These are phyloP conservation scores for Centropristis striata DNA, from an alignment of 2,113 vertebrate genomes.

Conservation along the genomic window DNA sequence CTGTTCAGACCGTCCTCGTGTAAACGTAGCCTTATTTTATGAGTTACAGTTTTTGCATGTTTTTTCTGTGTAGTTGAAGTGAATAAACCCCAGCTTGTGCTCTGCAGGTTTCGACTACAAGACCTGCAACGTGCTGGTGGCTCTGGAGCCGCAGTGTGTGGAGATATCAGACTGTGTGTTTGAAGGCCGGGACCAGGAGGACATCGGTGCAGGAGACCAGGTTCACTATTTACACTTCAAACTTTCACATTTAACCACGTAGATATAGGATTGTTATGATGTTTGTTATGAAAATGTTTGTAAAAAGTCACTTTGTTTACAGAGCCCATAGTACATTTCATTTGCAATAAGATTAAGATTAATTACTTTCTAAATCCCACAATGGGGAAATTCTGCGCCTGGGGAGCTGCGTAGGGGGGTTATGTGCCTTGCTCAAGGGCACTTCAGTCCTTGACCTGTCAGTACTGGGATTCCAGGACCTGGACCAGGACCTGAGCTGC, in stretches of 20 bases:
- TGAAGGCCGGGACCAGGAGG: slow-evolving; percentile 78
- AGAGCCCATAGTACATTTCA: background rate
- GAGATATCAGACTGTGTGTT: slow-evolving; percentile 85
- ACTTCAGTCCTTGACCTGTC: too few species aligned
- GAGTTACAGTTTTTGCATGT: too few species aligned
- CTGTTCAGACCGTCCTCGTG: too few species aligned
- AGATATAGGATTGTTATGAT: background rate
- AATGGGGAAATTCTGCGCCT: too few species aligned
- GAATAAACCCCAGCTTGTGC: background rate
- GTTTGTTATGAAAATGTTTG: background rate
- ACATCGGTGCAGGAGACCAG: slow-evolving; percentile 87
- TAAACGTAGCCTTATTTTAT: too few species aligned
- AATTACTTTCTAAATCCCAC: too few species aligned
- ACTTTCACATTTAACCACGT: background rate
- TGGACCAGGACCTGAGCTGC: too few species aligned
- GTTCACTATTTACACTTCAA: slow-evolving; percentile 54
- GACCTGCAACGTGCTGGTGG: slow-evolving; percentile 85
- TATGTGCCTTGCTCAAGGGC: too few species aligned
- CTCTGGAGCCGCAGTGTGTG: slow-evolving; percentile 81
- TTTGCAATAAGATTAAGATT: too few species aligned
- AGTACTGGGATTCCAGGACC: too few species aligned
- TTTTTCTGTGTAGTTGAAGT: accelerated
- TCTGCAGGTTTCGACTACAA: slow-evolving; percentile 86
- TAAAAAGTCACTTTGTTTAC: background rate
- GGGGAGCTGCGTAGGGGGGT: too few species aligned